A percentile compares a stretch with the other conserved stretches of the same genome.
Conservation (phyloP, 2,113 vertebrate species). For the Ovibos moschatus region DNA sequence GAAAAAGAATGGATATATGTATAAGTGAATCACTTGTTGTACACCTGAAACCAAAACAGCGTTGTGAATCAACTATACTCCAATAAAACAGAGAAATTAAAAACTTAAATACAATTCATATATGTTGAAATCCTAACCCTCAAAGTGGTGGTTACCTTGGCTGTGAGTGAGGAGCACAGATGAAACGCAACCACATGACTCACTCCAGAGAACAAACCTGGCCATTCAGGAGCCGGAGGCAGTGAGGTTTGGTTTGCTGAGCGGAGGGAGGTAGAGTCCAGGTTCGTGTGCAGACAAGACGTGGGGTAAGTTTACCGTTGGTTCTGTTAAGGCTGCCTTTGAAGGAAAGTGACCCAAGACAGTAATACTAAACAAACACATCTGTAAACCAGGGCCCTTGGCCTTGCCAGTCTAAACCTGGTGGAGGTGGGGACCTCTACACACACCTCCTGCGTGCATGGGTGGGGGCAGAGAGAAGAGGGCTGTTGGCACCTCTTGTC, state of each 20-base stretch:
- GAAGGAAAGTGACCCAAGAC: slow-evolving; percentile 73
- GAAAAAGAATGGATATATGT: neutral
- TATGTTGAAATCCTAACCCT: neutral
- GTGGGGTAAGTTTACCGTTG: slow-evolving; percentile 55
- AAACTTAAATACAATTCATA: neutral
- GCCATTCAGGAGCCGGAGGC: slow-evolving; percentile 23
- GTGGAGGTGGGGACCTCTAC: neutral
- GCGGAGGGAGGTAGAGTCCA: slow-evolving; percentile 61
- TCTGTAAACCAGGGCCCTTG: slow-evolving; percentile 61
- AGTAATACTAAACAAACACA: slow-evolving; percentile 75
- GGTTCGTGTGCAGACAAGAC: slow-evolving; percentile 68
- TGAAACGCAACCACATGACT: neutral
- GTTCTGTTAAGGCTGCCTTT: slow-evolving; percentile 69
- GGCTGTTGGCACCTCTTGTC: neutral
- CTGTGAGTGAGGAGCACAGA: rapidly evolving
- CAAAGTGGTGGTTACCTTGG: neutral
- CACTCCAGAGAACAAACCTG: neutral
- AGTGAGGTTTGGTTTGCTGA: neutral
- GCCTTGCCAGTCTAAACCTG: slow-evolving; percentile 61
- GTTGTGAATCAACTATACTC: neutral
- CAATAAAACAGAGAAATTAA: neutral
- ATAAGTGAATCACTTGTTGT: neutral
- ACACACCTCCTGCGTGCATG: too few relatives aligned
- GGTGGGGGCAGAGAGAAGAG: neutral
- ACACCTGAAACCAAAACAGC: neutral